Conservation (phyloP, 2,888 invertebrate genomes). For the Apodemia duryi region DNA sequence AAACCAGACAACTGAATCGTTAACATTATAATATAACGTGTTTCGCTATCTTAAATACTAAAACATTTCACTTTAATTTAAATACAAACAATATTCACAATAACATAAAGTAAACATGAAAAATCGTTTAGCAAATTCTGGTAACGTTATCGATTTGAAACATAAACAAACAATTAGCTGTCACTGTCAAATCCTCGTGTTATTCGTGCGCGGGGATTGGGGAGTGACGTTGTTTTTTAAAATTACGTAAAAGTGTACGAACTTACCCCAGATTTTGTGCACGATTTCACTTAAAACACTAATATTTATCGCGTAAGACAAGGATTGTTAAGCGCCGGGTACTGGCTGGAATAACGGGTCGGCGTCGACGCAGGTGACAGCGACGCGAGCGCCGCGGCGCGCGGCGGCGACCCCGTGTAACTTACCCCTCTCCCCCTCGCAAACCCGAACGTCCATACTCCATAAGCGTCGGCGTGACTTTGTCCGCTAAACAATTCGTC, state of each 20-base stretch:
- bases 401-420: slow-evolving; percentile 50
- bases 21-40: slow-evolving; percentile 14
- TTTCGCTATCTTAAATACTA: slow-evolving; percentile 8
- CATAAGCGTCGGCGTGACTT: not conserved
- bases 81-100: not conserved
- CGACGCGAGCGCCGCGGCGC: slow-evolving; percentile 67
- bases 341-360: slow-evolving; percentile 35
- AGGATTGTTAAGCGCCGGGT: slow-evolving; percentile 31
- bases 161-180: slow-evolving; percentile 53
- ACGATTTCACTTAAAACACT: not conserved
- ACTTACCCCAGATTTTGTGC: slow-evolving; percentile 2
- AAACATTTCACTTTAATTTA: not conserved
- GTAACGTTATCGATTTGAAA: slow-evolving; percentile 31
- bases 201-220: slow-evolving; percentile 26
- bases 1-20: slow-evolving; percentile 47
- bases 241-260: slow-evolving; percentile 25
- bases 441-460: slow-evolving; percentile 22
- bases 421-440: slow-evolving; percentile 38
- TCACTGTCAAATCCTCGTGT: slow-evolving; percentile 51
- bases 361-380: slow-evolving; percentile 48
- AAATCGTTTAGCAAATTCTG: not conserved
- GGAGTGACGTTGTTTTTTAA: slow-evolving; percentile 13
- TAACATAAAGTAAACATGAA: not conserved
- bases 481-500: not conserved
- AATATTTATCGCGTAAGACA: slow-evolving; percentile 7